A percentile compares a stretch with the other conserved stretches of the same genome.
phyloP scores from a whole-genome alignment of 2,113 vertebrate genomes.

The Pelecanoides urinatrix region DNA sequence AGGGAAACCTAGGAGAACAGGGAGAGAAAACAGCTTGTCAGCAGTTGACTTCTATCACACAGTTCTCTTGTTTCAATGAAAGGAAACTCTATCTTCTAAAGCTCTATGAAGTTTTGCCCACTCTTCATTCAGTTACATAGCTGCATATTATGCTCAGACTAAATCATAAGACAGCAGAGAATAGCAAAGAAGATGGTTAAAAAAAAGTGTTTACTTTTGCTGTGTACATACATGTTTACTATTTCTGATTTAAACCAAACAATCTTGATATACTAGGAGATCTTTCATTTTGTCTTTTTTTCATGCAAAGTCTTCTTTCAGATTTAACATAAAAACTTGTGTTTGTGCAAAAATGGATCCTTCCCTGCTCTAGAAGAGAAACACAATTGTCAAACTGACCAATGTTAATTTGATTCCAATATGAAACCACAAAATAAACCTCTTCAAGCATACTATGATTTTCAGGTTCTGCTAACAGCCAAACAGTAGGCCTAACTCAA shows the following conservation, averaged over 20 bases:
- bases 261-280: background rate
- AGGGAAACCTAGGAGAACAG: conserved; percentile 85
- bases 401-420: background rate
- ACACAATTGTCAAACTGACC: background rate
- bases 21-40: background rate
- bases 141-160: background rate
- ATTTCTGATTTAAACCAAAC: background rate
- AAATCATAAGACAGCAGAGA: background rate
- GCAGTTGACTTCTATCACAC: background rate
- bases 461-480: background rate
- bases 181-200: background rate
- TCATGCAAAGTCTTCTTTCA: background rate
- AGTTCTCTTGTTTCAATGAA: background rate
- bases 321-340: background rate
- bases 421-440: background rate
- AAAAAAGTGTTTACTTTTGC: background rate
- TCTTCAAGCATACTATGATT: background rate
- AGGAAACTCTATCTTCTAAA: background rate
- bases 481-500: background rate
- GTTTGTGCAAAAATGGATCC: background rate
- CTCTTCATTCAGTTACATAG: background rate
- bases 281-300: background rate
- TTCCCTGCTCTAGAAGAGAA: background rate
- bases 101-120: background rate
- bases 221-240: background rate